Conservation (phyloP, 2,113 vertebrate genomes). For the Polyodon spathula region DNA sequence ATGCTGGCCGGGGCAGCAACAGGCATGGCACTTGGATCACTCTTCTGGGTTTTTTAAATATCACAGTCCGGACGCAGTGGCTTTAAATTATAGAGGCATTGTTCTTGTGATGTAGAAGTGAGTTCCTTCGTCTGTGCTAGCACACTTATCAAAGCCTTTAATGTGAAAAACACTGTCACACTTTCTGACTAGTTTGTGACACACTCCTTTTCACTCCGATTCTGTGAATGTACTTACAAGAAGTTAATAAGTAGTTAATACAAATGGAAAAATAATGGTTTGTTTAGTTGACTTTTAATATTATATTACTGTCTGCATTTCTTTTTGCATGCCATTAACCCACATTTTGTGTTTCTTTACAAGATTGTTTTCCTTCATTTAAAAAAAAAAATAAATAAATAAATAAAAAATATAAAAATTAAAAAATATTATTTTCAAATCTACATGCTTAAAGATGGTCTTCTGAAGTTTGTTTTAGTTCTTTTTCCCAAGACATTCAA, state of each 20-base stretch:
- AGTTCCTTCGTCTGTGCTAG: not conserved
- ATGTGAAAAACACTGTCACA: not conserved
- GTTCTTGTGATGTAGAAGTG: not conserved
- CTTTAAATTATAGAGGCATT: conserved; percentile 6
- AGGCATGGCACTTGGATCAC: conserved; percentile 84
- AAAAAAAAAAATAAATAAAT: too few relatives aligned
- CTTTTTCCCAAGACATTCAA: too few relatives aligned
- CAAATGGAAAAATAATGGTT: too few relatives aligned
- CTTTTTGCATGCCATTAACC: too few relatives aligned
- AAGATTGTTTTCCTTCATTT: too few relatives aligned
- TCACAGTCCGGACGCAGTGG: conserved; percentile 6
- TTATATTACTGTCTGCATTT: too few relatives aligned
- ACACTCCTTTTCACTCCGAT: not conserved
- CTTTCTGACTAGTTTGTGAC: not conserved
- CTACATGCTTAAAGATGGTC: too few relatives aligned
- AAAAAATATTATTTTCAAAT: too few relatives aligned
- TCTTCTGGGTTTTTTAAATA: conserved; percentile 85
- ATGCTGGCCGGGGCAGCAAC: conserved; percentile 88
- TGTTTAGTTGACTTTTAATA: too few relatives aligned
- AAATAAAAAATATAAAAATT: too few relatives aligned
- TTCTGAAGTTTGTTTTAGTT: too few relatives aligned
- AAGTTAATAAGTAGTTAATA: not conserved
- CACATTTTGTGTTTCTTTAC: too few relatives aligned
- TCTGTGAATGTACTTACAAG: not conserved
- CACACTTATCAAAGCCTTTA: conserved; percentile 2